Base-by-base conservation (phyloP, 2,888 invertebrate species). In the Mesopsocus fuscifrons region DNA sequence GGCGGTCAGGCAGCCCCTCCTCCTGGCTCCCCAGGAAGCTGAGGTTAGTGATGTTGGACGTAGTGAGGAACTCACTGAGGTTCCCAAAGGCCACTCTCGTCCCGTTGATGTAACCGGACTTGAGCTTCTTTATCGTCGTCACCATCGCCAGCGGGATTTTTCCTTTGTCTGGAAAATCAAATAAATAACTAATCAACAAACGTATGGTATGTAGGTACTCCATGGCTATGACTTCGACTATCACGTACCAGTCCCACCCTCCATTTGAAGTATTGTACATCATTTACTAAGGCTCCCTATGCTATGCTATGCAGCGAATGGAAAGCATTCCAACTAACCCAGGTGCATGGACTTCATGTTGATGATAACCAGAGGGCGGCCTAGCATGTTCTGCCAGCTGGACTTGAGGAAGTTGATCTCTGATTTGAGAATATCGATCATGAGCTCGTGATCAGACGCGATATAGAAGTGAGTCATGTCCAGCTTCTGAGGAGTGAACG, bases 401-500 rank as follows among this genome's bases (percentile, higher is more conserved):
- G 85, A 87, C 72, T 95, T 92, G 70, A 95, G 77, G 74, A 92
- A 94, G 72, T 89, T 84, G 59, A 95, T 83, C 71, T 95, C 92
- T 55, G 87, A 85, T 71, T 89, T 89, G 69, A 92, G 83, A 63
- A 85, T 85, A 71, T 97, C 95, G 61, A 95, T 83, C 80, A 95
- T 82, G 67, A 97, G 77, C 66, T 92, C 89, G 67, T 85, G 85
- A 71, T 98, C 97, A 60, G 91, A 88, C 60, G 92, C 92, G 62
- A 95, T 84, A 80, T 97, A 97, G 77, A 94, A 95, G 63, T 88
- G 81, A 60, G 83, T 81, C 72, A 84, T 81, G 72, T 98, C 97
- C 72, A 91, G 87, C 65, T 95, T 95, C 83, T 98, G 95, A 34
- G 98, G 98, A 3, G 95, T 95, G 60, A 99, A 99, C 1, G 94